These are phyloP conservation scores for Carlito syrichta DNA, from an alignment of 2,113 vertebrate genomes.

Conservation along the genomic window DNA sequence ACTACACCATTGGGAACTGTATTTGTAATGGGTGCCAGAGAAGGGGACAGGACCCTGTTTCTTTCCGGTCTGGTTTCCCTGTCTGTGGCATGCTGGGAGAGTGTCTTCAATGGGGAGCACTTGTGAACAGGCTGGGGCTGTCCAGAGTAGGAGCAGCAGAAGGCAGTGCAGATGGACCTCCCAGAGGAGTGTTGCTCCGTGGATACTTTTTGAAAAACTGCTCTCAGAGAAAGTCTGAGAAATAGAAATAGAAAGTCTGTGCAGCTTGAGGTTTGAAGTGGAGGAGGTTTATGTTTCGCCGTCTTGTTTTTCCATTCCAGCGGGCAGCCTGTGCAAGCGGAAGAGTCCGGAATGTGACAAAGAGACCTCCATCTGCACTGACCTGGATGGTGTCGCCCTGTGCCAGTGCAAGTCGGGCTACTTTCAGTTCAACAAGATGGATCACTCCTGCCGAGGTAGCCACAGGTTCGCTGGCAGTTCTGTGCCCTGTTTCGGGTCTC, in stretches of 20 bases:
- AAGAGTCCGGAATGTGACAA: conserved; percentile 89
- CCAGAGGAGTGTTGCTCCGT: not conserved
- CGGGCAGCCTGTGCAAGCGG: conserved; percentile 88
- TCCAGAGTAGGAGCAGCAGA: not conserved
- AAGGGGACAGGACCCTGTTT: not conserved
- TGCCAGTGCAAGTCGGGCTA: conserved; percentile 94
- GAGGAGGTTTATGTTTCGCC: not conserved
- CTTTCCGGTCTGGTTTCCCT: not conserved
- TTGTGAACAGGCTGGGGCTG: not conserved
- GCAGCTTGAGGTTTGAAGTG: not conserved
- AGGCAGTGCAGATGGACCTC: not conserved
- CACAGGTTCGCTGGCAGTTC: not conserved
- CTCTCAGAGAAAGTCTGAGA: no score
- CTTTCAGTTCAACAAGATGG: conserved; percentile 93
- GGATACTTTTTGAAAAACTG: not conserved
- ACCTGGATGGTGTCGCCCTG: conserved; percentile 83
- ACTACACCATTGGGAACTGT: fast-evolving
- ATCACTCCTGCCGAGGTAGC: conserved; percentile 92
- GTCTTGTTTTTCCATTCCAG: conserved; percentile 77
- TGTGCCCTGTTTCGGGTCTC: not conserved
- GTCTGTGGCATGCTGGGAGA: fast-evolving
- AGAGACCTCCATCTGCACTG: conserved; percentile 89
- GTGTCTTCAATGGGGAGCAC: not conserved
- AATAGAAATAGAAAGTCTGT: not conserved
- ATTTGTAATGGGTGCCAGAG: not conserved